Conservation (phyloP, 2,888 invertebrate genomes). For the Calameuta idolon region DNA sequence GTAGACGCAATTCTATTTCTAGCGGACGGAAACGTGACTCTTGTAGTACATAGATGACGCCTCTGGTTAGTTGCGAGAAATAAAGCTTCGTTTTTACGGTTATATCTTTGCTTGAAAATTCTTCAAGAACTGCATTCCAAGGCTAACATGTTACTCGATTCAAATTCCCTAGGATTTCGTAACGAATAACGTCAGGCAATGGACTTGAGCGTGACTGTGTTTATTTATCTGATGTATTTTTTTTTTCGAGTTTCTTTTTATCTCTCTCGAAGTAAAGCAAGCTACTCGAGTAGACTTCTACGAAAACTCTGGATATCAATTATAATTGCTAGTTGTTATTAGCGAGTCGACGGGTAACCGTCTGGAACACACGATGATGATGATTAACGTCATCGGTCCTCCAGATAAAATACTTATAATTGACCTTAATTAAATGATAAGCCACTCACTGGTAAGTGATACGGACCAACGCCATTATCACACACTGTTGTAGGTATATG, state of each 20-base stretch:
- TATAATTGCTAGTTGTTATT: background rate
- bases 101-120: background rate
- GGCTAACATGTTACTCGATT: background rate
- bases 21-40: background rate
- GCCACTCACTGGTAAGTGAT: background rate
- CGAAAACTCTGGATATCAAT: background rate
- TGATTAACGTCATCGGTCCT: background rate
- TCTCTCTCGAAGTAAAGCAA: background rate
- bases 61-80: background rate
- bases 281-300: background rate
- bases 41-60: background rate
- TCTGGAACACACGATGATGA: background rate
- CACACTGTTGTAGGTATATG: background rate
- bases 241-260: background rate
- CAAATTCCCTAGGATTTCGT: background rate
- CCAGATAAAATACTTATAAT: constrained; percentile 8
- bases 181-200: background rate
- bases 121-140: background rate
- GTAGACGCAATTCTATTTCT: background rate
- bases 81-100: background rate
- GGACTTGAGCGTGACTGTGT: background rate
- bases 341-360: background rate
- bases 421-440: constrained; percentile 11
- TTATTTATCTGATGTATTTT: background rate
- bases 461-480: background rate